phyloP scores from a whole-genome alignment of 2,797 vertebrate genomes.

The Pagetopsis macropterus region DNA sequence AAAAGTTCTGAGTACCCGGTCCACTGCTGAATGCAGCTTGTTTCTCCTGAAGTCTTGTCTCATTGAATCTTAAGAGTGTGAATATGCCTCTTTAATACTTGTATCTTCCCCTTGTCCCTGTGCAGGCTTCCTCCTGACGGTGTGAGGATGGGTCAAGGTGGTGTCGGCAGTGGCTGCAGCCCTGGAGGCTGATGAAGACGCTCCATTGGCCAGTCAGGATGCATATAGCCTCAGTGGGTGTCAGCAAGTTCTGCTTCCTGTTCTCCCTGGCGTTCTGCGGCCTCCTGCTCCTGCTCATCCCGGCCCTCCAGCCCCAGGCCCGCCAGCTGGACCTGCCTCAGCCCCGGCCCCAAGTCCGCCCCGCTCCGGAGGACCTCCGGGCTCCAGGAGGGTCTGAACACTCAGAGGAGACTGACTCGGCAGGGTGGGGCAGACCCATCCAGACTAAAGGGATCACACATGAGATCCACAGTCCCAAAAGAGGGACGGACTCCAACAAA shows the following conservation, averaged over 20 bases:
- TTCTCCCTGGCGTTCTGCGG: constrained; percentile 87
- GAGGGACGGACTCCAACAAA: constrained; percentile 3
- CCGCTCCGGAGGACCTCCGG: neutral
- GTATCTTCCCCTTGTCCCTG: neutral
- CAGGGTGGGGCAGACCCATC: neutral
- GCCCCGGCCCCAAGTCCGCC: constrained; percentile 71
- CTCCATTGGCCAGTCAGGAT: constrained; percentile 79
- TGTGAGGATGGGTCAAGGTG: constrained; percentile 72
- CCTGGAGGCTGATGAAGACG: constrained; percentile 79
- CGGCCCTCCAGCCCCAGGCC: constrained; percentile 75
- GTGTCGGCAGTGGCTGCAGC: constrained; percentile 65
- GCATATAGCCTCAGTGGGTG: constrained; percentile 82
- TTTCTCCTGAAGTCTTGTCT: neutral
- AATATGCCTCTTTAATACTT: neutral
- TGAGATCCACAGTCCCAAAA: constrained; percentile 18
- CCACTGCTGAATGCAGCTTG: neutral
- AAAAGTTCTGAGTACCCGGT: too few relatives aligned
- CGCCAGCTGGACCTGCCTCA: constrained; percentile 72
- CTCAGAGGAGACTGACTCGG: constrained; percentile 1
- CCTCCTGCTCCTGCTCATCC: constrained; percentile 86
- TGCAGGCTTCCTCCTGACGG: constrained; percentile 60
- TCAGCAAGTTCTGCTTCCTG: constrained; percentile 89
- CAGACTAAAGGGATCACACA: constrained; percentile 1
- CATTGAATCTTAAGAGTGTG: neutral
- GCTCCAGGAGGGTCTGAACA: neutral